These are phyloP conservation scores for Drosophila ohnishii DNA, from an alignment of 1,140 invertebrate species.

Conservation along the genomic window DNA sequence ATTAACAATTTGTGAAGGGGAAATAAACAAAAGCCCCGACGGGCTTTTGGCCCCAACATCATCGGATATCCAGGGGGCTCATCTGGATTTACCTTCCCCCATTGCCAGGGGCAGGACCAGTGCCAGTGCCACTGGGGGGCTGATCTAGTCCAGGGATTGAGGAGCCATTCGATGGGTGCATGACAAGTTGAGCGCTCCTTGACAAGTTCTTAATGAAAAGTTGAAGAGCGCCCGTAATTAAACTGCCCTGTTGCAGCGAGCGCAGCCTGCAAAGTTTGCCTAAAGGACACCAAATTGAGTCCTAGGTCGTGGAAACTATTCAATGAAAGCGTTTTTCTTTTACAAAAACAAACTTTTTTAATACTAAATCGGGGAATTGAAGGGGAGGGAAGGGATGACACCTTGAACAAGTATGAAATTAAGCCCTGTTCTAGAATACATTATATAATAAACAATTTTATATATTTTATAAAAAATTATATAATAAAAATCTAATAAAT, in stretches of 20 bases:
- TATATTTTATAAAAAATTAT: background rate
- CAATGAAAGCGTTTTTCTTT: background rate
- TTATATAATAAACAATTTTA: background rate
- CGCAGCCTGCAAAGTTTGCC: constrained; percentile 37
- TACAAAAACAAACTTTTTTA: background rate
- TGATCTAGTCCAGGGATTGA: constrained; percentile 22
- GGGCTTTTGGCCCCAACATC: constrained; percentile 9
- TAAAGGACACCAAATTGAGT: constrained; percentile 23
- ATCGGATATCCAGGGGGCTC: constrained; percentile 25
- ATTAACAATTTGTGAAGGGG: constrained; percentile 62
- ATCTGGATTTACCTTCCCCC: constrained; percentile 18
- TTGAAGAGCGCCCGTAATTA: constrained; percentile 51
- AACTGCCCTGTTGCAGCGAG: constrained; percentile 30
- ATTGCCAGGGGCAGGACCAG: background rate
- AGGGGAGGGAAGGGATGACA: background rate
- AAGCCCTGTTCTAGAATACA: background rate
- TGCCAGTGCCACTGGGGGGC: background rate
- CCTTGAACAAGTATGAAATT: background rate
- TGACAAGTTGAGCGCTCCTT: constrained; percentile 46
- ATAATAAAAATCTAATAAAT: background rate
- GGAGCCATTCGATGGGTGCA: constrained; percentile 39
- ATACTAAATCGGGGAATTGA: background rate
- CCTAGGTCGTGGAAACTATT: constrained; percentile 1
- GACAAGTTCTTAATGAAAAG: constrained; percentile 57
- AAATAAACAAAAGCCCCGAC: constrained; percentile 50